Base-by-base conservation (phyloP, 2,888 invertebrate genomes). In the Pterostichus madidus region DNA sequence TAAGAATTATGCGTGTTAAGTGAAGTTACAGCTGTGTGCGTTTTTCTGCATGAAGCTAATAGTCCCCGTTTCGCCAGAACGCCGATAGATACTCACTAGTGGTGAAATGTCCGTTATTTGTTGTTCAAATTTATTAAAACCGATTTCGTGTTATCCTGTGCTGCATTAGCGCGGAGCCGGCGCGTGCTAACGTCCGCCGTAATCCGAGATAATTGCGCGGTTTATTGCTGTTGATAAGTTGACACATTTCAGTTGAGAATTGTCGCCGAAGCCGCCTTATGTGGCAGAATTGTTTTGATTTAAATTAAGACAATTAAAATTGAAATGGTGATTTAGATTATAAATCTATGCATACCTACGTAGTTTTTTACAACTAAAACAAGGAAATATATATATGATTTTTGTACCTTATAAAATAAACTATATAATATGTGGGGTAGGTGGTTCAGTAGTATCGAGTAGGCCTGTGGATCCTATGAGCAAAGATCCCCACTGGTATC, bases 91-190 rank as follows among this genome's bases (percentile, higher is more conserved):
- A 64, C 35, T 35, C 11, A 39, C n/a, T 64, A 64, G 59, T 11
- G 59, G 39, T 64, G 64, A 64, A 64, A 39, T 71, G 68, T 39
- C 44, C 68, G 68, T 71, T 71, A 71, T 71, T 71, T 71, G 68
- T 71, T 71, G 68, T 71, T 44, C 11, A 71, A 71, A 71, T 71
- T 71, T 71, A 71, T 71, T 71, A 71, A 71, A 71, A 71, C 68
- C 44, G 68, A 71, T 71, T 71, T 39, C 44, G 17, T 44, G 68
- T 71, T 71, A 71, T 71, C 68, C 68, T 56, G 44, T 7, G 46
- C 68, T 71, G 68, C 68, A 71, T 71, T 71, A 71, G 68, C 39
- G 46, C 68, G 68, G 24, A 24, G 24, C 53, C 4, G 49, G 53
- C 64, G 46, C 68, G 68, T 71, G 68, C 68, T 71, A 71, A 39